Conservation (phyloP, 2,888 invertebrate genomes). For the Eristalis tenax region DNA sequence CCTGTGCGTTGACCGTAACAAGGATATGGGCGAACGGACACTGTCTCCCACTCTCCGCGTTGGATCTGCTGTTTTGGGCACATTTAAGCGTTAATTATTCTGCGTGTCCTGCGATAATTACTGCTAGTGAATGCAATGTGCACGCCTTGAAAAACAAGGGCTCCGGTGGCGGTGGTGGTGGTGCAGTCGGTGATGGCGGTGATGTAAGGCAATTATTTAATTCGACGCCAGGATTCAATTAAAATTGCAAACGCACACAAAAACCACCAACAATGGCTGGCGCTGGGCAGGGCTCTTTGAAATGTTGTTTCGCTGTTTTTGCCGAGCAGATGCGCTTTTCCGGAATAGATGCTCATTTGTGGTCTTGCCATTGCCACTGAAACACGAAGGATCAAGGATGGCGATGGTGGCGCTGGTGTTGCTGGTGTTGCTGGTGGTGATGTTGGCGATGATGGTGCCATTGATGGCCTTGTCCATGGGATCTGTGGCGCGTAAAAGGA, state of each 20-base stretch:
- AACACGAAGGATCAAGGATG: not conserved
- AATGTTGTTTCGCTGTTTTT: not conserved
- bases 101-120: slow-evolving; percentile 15
- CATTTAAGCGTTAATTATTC: slow-evolving; percentile 24
- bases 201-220: slow-evolving; percentile 41
- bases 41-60: not conserved
- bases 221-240: slow-evolving; percentile 43
- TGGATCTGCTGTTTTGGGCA: slow-evolving; percentile 1
- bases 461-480: not conserved
- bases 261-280: not conserved
- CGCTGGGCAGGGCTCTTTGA: not conserved
- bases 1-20: slow-evolving; percentile 23
- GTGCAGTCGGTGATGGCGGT: not conserved
- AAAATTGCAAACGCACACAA: slow-evolving; percentile 41
- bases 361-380: not conserved
- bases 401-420: not conserved
- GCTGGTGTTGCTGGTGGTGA: not conserved
- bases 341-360: not conserved
- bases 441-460: not conserved
- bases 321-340: not conserved
- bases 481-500: not conserved
- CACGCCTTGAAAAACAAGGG: not conserved
- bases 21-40: not conserved
- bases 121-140: slow-evolving; percentile 2
- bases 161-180: not conserved